Percentiles rank a stretch among this genome's conserved stretches.
Evolutionary conservation across 2,797 vertebrate genomes (phyloP).

Genomic region (Huso huso): DNA sequence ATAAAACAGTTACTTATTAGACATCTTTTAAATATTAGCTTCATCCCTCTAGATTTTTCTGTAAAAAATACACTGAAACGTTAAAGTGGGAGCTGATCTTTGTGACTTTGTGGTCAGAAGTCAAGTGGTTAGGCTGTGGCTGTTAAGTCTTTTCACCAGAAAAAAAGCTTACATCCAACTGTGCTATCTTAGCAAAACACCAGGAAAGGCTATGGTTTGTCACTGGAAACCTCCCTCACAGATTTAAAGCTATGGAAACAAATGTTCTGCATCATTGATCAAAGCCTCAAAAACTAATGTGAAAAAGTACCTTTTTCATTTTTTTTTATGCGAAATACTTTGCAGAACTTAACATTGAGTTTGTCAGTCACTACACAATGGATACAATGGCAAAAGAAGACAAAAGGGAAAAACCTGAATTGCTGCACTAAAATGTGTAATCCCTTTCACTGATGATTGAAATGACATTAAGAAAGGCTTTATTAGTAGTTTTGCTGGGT

Average conservation of each 20-base stretch:
- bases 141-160: constrained; percentile 20
- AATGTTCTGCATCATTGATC: constrained; percentile 41
- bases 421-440: constrained; percentile 40
- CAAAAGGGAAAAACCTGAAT: constrained; percentile 29
- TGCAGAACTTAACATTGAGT: constrained; percentile 38
- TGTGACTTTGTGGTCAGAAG: neutral
- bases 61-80: no score
- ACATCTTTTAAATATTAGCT: no score
- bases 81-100: neutral
- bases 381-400: constrained; percentile 24
- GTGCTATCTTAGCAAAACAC: constrained; percentile 28
- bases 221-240: constrained; percentile 17
- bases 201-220: constrained; percentile 26
- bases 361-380: constrained; percentile 35
- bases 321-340: constrained; percentile 31
- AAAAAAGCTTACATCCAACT: constrained; percentile 32
- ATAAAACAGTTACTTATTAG: no score
- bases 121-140: constrained; percentile 26
- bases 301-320: constrained; percentile 26
- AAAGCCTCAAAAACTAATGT: constrained; percentile 39
- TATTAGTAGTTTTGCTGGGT: constrained; percentile 25
- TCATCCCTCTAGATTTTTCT: no score
- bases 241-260: constrained; percentile 28
- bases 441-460: constrained; percentile 33
- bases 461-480: constrained; percentile 42